Percentiles rank a stretch among this genome's conserved stretches.
These are phyloP conservation scores for Lasioglossum leucozonium DNA, from an alignment of 2,888 invertebrate genomes.

Conservation along the genomic window DNA sequence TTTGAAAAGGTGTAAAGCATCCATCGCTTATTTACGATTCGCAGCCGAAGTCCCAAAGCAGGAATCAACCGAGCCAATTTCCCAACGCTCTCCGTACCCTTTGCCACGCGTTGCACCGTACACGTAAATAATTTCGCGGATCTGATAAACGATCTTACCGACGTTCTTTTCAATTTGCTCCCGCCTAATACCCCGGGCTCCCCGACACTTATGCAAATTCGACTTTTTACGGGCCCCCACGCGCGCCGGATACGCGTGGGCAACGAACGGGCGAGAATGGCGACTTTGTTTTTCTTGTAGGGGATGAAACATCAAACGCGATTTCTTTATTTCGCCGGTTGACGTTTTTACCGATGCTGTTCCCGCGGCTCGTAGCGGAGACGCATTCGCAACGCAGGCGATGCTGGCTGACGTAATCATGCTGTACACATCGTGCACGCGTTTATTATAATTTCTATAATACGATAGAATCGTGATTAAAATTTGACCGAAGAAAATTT, in stretches of 20 bases:
- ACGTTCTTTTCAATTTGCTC: not conserved
- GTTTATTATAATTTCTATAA: too few relatives aligned
- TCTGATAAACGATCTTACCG: not conserved
- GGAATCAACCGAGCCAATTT: slow-evolving; percentile 32
- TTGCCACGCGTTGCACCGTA: not conserved
- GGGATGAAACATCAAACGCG: not conserved
- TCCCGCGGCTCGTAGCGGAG: not conserved
- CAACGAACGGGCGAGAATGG: not conserved
- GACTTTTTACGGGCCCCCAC: not conserved
- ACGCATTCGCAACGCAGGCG: not conserved
- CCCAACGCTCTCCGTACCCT: too few relatives aligned
- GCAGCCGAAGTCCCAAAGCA: slow-evolving; percentile 1
- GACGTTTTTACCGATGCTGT: not conserved
- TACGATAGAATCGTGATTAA: too few relatives aligned
- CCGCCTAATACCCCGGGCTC: not conserved
- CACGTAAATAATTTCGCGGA: not conserved
- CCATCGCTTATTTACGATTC: slow-evolving; percentile 52
- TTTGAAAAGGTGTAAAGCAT: slow-evolving; percentile 58
- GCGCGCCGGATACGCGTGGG: not conserved
- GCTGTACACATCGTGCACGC: too few relatives aligned
- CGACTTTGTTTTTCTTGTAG: not conserved
- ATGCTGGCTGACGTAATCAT: too few relatives aligned
- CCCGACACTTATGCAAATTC: not conserved
- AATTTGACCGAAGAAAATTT: too few relatives aligned
- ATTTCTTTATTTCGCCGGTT: not conserved